phyloP scores from a whole-genome alignment of 2,113 vertebrate species.

The Gavialis gangeticus region DNA sequence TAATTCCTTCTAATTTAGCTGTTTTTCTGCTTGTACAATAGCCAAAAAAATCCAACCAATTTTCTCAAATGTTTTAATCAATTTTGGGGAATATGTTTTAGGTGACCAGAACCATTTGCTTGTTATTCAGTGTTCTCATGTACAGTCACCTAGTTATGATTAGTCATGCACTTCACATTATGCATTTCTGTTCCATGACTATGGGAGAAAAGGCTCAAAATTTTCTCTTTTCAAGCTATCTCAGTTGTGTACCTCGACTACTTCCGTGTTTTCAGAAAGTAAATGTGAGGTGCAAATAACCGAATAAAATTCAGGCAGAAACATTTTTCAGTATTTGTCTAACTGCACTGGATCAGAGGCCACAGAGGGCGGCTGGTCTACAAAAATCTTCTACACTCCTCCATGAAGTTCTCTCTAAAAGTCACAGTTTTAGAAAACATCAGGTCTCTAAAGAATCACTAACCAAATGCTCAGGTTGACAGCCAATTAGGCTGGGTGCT shows the following conservation, averaged over 20 bases:
- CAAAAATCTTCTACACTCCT: neutral
- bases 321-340: neutral
- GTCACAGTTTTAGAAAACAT: neutral
- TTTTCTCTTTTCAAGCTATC: neutral
- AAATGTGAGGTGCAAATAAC: neutral
- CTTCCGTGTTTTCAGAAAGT: neutral
- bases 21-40: neutral
- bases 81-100: neutral
- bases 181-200: neutral
- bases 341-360: neutral
- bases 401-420: neutral
- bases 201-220: neutral
- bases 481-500: neutral
- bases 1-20: neutral
- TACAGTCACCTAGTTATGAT: neutral
- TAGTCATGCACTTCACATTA: neutral
- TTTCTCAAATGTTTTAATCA: neutral
- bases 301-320: neutral
- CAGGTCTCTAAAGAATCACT: neutral
- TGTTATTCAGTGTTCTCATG: neutral
- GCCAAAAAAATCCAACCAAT: neutral
- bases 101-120: too few species aligned
- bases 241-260: neutral
- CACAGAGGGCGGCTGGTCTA: neutral
- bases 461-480: neutral